phyloP scores from a whole-genome alignment of 1,140 invertebrate species.

The Drosophila chauvacae region DNA sequence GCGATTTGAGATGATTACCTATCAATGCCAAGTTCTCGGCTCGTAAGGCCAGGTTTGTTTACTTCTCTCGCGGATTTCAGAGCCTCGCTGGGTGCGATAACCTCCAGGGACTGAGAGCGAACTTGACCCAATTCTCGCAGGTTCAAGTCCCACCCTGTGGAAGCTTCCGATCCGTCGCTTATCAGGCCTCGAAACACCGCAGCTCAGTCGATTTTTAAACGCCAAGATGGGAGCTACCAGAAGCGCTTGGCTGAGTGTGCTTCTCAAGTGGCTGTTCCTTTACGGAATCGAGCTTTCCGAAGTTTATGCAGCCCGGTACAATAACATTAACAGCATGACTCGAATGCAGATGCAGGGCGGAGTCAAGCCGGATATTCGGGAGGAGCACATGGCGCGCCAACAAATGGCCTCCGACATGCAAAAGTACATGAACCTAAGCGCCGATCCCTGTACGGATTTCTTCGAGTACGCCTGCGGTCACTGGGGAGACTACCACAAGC shows the following conservation, averaged over 20 bases:
- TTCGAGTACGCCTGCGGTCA: constrained; percentile 87
- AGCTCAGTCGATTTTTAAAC: constrained; percentile 58
- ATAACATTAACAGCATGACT: constrained; percentile 36
- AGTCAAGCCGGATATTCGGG: constrained; percentile 23
- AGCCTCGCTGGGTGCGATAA: constrained; percentile 48
- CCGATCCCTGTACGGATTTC: constrained; percentile 95
- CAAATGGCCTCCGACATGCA: constrained; percentile 86
- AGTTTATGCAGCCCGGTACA: constrained; percentile 16
- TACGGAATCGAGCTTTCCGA: background rate
- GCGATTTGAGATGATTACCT: constrained; percentile 5
- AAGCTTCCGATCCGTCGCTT: constrained; percentile 31
- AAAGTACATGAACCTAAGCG: constrained; percentile 90
- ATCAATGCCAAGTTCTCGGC: constrained; percentile 48
- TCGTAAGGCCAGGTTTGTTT: constrained; percentile 61
- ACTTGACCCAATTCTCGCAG: constrained; percentile 71
- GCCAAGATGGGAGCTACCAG: constrained; percentile 63
- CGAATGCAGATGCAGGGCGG: constrained; percentile 31
- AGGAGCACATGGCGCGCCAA: constrained; percentile 48
- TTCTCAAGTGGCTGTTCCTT: constrained; percentile 9
- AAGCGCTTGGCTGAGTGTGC: constrained; percentile 14
- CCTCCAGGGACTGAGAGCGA: constrained; percentile 42
- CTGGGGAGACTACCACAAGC: constrained; percentile 86
- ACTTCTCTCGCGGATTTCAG: constrained; percentile 38
- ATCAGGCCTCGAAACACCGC: constrained; percentile 11
- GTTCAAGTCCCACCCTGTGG: constrained; percentile 46